phyloP scores from a whole-genome alignment of 1,140 invertebrate genomes.

The Lerema accius region DNA sequence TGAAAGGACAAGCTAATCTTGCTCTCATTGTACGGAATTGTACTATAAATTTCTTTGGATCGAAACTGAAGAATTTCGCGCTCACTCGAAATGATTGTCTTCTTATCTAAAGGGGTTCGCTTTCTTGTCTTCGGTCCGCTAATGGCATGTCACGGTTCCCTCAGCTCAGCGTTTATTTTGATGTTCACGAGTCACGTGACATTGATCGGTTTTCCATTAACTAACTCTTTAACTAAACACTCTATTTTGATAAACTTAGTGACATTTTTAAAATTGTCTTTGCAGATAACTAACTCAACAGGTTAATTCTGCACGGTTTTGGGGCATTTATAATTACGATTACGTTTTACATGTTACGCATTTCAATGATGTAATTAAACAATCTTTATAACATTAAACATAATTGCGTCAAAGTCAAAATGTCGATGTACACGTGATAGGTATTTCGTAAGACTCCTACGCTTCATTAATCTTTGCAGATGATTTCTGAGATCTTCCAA shows the following conservation, averaged over 20 bases:
- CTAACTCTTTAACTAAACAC: not conserved
- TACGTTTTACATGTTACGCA: no score
- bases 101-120: conserved; percentile 45
- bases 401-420: not conserved
- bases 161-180: conserved; percentile 32
- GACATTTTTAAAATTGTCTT: no score
- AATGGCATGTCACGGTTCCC: conserved; percentile 42
- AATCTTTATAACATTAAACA: no score
- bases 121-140: conserved; percentile 40
- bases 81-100: conserved; percentile 43
- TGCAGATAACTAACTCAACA: no score
- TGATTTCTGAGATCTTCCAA: conserved; percentile 25
- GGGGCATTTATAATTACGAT: no score
- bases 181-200: conserved; percentile 1
- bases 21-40: conserved; percentile 62
- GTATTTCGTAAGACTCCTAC: conserved; percentile 6
- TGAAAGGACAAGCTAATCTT: conserved; percentile 75
- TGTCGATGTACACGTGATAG: conserved; percentile 5
- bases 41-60: conserved; percentile 54
- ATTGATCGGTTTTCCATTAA: conserved; percentile 15
- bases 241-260: no score
- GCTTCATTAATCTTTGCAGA: conserved; percentile 27
- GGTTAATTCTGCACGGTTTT: no score
- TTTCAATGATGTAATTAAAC: no score
- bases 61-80: conserved; percentile 41